Evolutionary conservation across 64 coral and sea anemone species (phyloP), one percentile per base, ranked within the genome.

Genomic region (Montipora efflorescens): DNA sequence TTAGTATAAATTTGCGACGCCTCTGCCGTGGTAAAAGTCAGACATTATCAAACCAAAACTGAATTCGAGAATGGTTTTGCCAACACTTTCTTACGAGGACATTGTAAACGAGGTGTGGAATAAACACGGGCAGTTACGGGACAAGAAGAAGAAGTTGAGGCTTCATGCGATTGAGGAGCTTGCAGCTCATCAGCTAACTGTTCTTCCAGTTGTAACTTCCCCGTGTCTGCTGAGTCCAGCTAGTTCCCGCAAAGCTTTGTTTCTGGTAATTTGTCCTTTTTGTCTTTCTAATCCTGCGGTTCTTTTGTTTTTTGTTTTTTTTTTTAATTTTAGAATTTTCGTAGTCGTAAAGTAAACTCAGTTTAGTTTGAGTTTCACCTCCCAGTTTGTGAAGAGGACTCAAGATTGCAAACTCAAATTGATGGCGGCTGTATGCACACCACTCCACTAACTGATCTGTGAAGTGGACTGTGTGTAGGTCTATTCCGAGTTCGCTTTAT

Each of bases 161-260:
- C 19, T 72, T 7, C 81, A 84, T 44, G 61, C 59, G 12, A 84
- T 84, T 59, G 59, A 84, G 36, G 18, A 84, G 22, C 62, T 66
- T 11, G 82, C 82, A 19, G 66, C 59, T 16, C 82, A 50, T 28
- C 82, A 86, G 64, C 47, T 86, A 19, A 47, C 71, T 49, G 46
- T 86, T 50, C 66, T 86, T 0, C 82, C 62, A 8, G 71, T 86
- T 20, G 4, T 72, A 12, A 86, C 45, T 5, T 51, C 82, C 48
- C 82, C 45, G 11, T 10, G 46, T 9, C 62, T 47, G 7, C 19
- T 72, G 43, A 86, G 18, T 50, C 36, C 62, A 49, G 45, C 45
- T 5, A 70, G 46, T 7, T 2, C 14, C 18, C 8, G 22, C 62
- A 47, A 50, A 49, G 20, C 44, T 71, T 70, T 86, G 16, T 70